Conservation (phyloP, 2,113 vertebrate genomes). For the Rhadina sibilatrix region DNA sequence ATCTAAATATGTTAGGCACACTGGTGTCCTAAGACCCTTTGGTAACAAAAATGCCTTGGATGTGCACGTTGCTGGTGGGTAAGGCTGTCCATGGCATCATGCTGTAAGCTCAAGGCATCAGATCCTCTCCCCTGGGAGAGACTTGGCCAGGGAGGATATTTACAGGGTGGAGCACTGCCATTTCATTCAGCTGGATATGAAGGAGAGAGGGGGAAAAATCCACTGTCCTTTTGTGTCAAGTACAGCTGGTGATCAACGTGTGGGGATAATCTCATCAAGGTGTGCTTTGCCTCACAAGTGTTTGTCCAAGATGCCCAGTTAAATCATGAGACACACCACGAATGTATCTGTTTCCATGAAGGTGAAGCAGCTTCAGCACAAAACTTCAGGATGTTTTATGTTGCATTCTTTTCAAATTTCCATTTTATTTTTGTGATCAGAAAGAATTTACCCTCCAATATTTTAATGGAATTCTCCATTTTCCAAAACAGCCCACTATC, state of each 20-base stretch:
- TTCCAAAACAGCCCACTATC: background rate
- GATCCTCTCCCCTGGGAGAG: background rate
- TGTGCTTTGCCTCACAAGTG: background rate
- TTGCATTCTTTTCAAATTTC: background rate
- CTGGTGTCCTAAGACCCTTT: background rate
- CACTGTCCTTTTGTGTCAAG: background rate
- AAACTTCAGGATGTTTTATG: background rate
- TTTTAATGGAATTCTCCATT: background rate
- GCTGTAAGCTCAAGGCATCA: background rate
- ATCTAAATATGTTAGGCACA: background rate
- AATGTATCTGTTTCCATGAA: background rate
- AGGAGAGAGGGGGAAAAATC: fast-evolving
- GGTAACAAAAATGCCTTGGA: background rate
- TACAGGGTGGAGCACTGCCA: background rate
- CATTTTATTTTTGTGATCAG: background rate
- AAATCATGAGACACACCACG: background rate
- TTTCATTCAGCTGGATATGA: background rate
- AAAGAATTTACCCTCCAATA: background rate
- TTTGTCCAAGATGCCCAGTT: background rate
- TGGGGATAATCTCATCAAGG: background rate
- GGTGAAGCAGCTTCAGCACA: background rate
- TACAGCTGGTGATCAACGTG: background rate
- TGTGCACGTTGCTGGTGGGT: background rate
- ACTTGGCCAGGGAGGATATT: background rate
- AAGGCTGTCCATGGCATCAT: background rate